phyloP scores from a whole-genome alignment of 2,888 invertebrate species.

The Coecobrya sp. region DNA sequence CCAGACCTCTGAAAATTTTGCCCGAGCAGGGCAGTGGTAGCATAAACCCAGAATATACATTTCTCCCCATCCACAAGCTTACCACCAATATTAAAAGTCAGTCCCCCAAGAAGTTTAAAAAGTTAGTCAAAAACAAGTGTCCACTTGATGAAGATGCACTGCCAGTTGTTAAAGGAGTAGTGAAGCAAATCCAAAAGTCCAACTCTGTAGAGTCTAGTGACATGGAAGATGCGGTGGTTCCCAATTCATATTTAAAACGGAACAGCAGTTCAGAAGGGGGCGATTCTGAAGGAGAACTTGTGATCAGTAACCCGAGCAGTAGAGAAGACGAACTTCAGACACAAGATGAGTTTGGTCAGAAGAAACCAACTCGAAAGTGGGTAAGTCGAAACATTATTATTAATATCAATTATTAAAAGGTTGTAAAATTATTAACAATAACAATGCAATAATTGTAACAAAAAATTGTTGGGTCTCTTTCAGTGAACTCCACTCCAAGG shows the following conservation, averaged over 20 bases:
- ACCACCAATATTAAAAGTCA: conserved; percentile 60
- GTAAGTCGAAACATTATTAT: conserved; percentile 45
- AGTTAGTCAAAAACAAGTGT: conserved; percentile 73
- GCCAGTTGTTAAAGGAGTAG: conserved; percentile 53
- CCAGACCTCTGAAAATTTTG: conserved; percentile 68
- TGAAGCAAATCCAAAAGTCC: conserved; percentile 26
- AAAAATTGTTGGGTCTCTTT: not conserved
- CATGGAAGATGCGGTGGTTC: conserved; percentile 70
- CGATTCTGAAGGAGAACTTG: conserved; percentile 69
- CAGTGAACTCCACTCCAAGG: conserved; percentile 78
- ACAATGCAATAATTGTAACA: too few species aligned
- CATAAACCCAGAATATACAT: conserved; percentile 79
- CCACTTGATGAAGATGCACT: conserved; percentile 56
- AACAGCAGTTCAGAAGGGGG: conserved; percentile 76
- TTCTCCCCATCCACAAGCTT: conserved; percentile 74
- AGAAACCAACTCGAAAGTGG: conserved; percentile 68
- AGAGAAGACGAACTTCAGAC: conserved; percentile 56
- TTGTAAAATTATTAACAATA: too few species aligned
- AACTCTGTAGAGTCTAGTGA: conserved; percentile 58
- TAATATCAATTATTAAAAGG: too few species aligned
- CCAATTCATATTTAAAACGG: conserved; percentile 65
- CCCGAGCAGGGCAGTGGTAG: conserved; percentile 71
- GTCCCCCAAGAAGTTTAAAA: conserved; percentile 72
- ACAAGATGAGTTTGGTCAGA: conserved; percentile 68
- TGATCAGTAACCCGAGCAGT: conserved; percentile 50